These are phyloP conservation scores for Chloropsis hardwickii DNA, from an alignment of 2,113 vertebrate genomes.

Conservation along the genomic window DNA sequence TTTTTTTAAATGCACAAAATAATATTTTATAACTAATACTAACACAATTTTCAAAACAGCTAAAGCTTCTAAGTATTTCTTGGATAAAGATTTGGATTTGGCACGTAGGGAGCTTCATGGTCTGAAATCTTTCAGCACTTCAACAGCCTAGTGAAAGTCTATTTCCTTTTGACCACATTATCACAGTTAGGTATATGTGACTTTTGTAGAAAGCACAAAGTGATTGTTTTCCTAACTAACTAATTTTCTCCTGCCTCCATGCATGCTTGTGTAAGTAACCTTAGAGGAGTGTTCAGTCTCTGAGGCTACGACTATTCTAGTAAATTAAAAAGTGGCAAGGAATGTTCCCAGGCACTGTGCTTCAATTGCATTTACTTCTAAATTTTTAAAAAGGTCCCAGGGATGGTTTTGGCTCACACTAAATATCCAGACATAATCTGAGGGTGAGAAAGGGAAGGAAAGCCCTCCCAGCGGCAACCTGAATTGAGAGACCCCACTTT, in stretches of 20 bases:
- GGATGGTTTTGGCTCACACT: background rate
- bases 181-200: background rate
- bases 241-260: background rate
- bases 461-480: background rate
- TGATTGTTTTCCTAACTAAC: background rate
- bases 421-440: background rate
- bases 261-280: background rate
- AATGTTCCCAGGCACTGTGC: background rate
- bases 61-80: background rate
- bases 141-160: background rate
- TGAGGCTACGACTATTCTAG: background rate
- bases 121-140: background rate
- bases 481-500: background rate
- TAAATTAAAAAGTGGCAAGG: constrained; percentile 22
- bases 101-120: background rate
- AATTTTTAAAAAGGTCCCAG: background rate
- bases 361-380: background rate
- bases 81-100: background rate
- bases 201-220: background rate
- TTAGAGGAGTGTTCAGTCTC: constrained; percentile 14
- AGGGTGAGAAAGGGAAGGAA: background rate
- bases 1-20: background rate
- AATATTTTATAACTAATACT: background rate
- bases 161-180: background rate
- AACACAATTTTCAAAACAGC: background rate